Conservation (phyloP, 2,797 vertebrate genomes). For the Danio albolineatus region DNA sequence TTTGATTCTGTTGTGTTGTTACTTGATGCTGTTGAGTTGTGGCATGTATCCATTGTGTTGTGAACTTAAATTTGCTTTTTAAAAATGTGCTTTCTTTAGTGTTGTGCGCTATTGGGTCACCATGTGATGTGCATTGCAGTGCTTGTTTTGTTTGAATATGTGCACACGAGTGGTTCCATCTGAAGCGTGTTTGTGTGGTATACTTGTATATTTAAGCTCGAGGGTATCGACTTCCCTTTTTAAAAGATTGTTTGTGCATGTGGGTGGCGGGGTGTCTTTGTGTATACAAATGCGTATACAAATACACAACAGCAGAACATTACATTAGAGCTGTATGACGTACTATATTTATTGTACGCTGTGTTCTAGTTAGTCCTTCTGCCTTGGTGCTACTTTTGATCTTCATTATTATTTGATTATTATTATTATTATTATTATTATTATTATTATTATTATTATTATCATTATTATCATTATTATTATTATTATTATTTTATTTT, state of each 20-base stretch:
- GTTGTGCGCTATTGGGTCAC: no score
- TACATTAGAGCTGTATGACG: constrained; percentile 61
- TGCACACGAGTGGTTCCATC: constrained; percentile 61
- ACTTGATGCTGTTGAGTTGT: no score
- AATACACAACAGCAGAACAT: constrained; percentile 65
- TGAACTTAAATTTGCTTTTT: no score
- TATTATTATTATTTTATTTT: no score
- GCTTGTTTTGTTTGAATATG: not conserved
- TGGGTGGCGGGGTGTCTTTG: constrained; percentile 6
- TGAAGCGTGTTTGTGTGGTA: constrained; percentile 42
- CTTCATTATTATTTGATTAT: no score
- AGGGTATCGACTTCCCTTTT: constrained; percentile 8
- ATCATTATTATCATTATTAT: no score
- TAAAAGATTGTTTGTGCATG: constrained; percentile 36
- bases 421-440: no score
- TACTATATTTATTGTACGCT: not conserved
- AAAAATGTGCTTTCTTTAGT: no score
- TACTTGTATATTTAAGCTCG: constrained; percentile 5
- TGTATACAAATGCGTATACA: constrained; percentile 56
- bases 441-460: no score
- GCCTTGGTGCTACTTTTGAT: not conserved
- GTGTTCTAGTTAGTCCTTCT: not conserved
- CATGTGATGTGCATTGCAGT: not conserved
- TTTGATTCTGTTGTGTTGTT: no score
- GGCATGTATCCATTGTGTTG: no score